phyloP scores from a whole-genome alignment of 2,113 vertebrate species.

The Callorhinus ursinus region DNA sequence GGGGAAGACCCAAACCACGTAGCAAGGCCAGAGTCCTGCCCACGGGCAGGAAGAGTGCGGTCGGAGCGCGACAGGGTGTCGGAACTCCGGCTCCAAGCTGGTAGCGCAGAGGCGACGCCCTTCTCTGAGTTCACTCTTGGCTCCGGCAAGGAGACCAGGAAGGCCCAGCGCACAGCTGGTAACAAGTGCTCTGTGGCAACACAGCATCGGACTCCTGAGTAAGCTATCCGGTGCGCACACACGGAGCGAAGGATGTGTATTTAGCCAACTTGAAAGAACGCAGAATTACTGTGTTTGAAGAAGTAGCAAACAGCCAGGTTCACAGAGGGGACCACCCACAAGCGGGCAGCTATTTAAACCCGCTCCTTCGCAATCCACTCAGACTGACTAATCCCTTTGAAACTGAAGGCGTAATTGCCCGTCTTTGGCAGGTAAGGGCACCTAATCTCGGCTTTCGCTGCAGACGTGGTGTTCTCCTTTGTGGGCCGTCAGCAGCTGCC shows the following conservation, averaged over 20 bases:
- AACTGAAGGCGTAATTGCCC: background rate
- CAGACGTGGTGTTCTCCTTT: background rate
- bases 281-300: background rate
- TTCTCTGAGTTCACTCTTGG: background rate
- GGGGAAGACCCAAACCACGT: background rate
- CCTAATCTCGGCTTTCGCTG: background rate
- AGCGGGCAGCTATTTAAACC: background rate
- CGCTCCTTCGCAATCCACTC: fast-evolving
- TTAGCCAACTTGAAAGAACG: background rate
- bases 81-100: too few species aligned
- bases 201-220: background rate
- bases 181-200: background rate
- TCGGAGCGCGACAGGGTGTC: fast-evolving
- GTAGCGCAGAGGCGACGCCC: fast-evolving
- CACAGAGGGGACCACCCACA: background rate
- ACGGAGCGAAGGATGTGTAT: background rate
- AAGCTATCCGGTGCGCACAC: background rate
- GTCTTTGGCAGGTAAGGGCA: background rate
- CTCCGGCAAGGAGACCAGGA: background rate
- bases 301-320: background rate
- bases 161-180: background rate
- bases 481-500: background rate
- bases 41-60: background rate
- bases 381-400: background rate
- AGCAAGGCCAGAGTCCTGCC: background rate